These are phyloP conservation scores for Neuroscelio doddi DNA, from an alignment of 2,888 invertebrate species.

Conservation along the genomic window DNA sequence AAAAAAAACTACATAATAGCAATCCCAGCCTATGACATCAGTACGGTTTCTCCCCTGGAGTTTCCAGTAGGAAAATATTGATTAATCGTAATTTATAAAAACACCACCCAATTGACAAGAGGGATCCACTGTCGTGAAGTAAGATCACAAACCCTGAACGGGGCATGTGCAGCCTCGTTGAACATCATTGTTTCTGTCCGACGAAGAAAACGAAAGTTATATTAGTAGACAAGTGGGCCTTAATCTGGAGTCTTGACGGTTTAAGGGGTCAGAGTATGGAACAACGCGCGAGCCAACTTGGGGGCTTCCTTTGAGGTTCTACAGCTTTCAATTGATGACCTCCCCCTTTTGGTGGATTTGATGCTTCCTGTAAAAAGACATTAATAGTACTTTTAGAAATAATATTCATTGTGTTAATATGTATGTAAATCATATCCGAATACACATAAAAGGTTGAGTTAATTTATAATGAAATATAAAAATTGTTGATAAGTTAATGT, in stretches of 20 bases:
- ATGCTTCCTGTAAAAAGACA: constrained; percentile 86
- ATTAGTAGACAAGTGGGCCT: constrained; percentile 61
- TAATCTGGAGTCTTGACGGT: constrained; percentile 50
- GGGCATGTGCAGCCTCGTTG: constrained; percentile 54
- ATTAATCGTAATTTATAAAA: constrained; percentile 55
- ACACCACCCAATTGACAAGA: constrained; percentile 56
- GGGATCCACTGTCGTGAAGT: constrained; percentile 60
- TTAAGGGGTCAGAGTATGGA: constrained; percentile 86
- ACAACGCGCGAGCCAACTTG: constrained; percentile 91
- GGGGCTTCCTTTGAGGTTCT: constrained; percentile 86
- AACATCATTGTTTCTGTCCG: constrained; percentile 61
- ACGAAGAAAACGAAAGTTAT: constrained; percentile 63
- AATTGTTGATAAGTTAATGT: too few species aligned
- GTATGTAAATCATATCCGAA: constrained; percentile 6
- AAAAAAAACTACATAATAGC: constrained; percentile 29
- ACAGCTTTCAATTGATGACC: constrained; percentile 83
- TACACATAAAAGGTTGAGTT: too few species aligned
- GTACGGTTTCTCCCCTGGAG: constrained; percentile 54
- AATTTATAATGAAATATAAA: too few species aligned
- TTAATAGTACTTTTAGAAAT: too few species aligned
- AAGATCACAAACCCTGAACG: constrained; percentile 57
- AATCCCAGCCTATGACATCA: constrained; percentile 47
- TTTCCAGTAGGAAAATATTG: constrained; percentile 50
- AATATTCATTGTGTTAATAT: too few species aligned
- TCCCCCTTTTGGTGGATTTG: constrained; percentile 89